phyloP scores from a whole-genome alignment of 1,140 invertebrate species.

The Anthonomus grandis region DNA sequence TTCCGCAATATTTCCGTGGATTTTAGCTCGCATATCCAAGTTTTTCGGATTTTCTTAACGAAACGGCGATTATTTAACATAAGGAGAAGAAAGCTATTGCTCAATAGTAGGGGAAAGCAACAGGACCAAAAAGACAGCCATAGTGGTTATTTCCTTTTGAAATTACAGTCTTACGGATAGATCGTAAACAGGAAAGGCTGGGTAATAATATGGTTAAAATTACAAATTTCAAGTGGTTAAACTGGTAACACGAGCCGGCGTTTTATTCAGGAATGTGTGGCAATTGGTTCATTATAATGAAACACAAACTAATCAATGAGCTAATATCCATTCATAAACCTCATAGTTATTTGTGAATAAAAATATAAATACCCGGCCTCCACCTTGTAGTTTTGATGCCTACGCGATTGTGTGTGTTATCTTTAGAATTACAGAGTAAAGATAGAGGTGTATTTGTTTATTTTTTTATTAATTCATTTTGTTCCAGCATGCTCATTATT shows the following conservation, averaged over 20 bases:
- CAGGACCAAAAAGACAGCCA: too few species aligned
- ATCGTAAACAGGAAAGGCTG: slow-evolving; percentile 9
- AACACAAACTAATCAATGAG: slow-evolving; percentile 17
- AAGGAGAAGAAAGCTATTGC: too few species aligned
- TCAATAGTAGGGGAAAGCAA: too few species aligned
- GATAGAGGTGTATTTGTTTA: too few species aligned
- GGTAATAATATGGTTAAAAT: slow-evolving; percentile 7
- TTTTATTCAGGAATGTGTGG: slow-evolving; percentile 9
- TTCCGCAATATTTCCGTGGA: too few species aligned
- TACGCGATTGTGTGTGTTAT: slow-evolving; percentile 1
- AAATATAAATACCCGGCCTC: slow-evolving; percentile 11
- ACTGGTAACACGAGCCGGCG: neutral
- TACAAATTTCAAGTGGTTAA: slow-evolving; percentile 11
- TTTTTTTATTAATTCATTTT: too few species aligned
- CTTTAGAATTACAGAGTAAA: neutral
- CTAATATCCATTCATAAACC: slow-evolving; percentile 26
- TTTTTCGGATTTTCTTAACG: too few species aligned
- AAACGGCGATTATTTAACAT: too few species aligned
- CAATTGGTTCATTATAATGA: slow-evolving; percentile 23
- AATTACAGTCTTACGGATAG: too few species aligned
- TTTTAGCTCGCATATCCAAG: too few species aligned
- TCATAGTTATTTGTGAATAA: slow-evolving; percentile 21
- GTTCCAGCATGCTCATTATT: too few species aligned
- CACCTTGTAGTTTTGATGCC: slow-evolving; percentile 18
- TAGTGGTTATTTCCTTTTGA: too few species aligned